These are phyloP conservation scores for Lepidurus packardi DNA, from an alignment of 1,140 invertebrate genomes.

Conservation along the genomic window DNA sequence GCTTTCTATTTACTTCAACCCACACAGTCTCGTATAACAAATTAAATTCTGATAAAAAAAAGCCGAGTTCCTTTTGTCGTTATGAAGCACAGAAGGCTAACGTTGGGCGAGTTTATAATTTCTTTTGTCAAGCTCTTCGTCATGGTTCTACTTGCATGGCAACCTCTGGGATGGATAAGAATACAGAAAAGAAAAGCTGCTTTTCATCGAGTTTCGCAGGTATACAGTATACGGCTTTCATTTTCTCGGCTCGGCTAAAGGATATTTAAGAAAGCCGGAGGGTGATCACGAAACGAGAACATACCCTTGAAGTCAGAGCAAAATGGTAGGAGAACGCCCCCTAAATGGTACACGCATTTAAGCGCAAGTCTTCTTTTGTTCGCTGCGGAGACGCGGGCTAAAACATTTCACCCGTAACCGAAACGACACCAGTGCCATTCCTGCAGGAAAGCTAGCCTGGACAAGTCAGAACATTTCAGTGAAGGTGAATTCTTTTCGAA, in stretches of 20 bases:
- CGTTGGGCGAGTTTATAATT: not conserved
- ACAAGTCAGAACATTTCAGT: not conserved
- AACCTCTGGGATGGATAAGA: not conserved
- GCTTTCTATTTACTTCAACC: slow-evolving; percentile 6
- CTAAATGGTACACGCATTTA: not conserved
- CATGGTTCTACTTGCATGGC: not conserved
- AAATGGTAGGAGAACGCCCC: not conserved
- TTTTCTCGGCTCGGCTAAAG: not conserved
- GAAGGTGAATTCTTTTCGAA: not conserved
- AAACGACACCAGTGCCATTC: not conserved
- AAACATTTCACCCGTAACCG: slow-evolving; percentile 3
- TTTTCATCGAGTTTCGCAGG: not conserved
- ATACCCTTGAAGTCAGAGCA: not conserved
- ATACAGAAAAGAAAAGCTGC: not conserved
- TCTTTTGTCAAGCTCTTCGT: slow-evolving; percentile 14
- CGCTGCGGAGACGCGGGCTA: not conserved
- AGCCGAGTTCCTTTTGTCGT: not conserved
- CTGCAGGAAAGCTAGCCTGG: not conserved
- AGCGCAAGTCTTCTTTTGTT: slow-evolving; percentile 10
- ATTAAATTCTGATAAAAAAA: not conserved
- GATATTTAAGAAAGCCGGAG: not conserved
- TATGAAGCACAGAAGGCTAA: not conserved
- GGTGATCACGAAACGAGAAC: not conserved
- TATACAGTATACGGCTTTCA: not conserved
- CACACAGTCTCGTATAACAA: not conserved